Evolutionary conservation across 1,140 invertebrate species (phyloP), one percentile per base, ranked within the genome.

Genomic region (Anoplolepis gracilipes): DNA sequence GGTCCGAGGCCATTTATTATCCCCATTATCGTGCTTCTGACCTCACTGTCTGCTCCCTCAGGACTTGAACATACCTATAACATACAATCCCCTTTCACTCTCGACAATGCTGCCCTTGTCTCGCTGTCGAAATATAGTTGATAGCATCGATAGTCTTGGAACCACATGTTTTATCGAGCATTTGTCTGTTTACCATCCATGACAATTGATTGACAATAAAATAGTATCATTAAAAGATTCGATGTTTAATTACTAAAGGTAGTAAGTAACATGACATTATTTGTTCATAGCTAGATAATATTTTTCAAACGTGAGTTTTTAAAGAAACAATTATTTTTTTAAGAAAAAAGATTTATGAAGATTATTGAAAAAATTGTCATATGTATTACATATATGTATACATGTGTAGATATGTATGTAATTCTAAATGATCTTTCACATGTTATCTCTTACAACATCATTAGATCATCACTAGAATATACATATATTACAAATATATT

Each of bases 1-100:
- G 65, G 72, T 85, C 81, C 78, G 25, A 49, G 85, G 76, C 87
- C 90, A 91, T 91, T 90, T 92, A 92, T 92, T 91, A 91, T 91
- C 90, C 82, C 90, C 73, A 92, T 92, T 91, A 92, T 91, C 87
- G 62, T 86, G 86, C 77, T 76, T 86, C 82, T 69, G 86, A 92
- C 82, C 85, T 89, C 84, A 78, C 42, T 73, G 77, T 81, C 77
- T 62, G 28, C 25, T 61, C 57, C n/a, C 64, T 7, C 6, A 75
- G 72, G 65, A 87, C 64, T 33, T 73, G 87, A 86, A 70, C 62
- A 77, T 22, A 61, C 46, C 81, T 78, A 88, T 82, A 88, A 82
- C 85, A 85, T 65, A 88, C 86, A 90, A 84, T 79, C 82, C 75
- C 81, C 87, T 91, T 90, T 91, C 85, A 73, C 84, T 85, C 78